Percentiles rank a stretch among this genome's conserved stretches.
Conservation (phyloP, 2,113 vertebrate genomes). For the Phyllostomus hastatus region DNA sequence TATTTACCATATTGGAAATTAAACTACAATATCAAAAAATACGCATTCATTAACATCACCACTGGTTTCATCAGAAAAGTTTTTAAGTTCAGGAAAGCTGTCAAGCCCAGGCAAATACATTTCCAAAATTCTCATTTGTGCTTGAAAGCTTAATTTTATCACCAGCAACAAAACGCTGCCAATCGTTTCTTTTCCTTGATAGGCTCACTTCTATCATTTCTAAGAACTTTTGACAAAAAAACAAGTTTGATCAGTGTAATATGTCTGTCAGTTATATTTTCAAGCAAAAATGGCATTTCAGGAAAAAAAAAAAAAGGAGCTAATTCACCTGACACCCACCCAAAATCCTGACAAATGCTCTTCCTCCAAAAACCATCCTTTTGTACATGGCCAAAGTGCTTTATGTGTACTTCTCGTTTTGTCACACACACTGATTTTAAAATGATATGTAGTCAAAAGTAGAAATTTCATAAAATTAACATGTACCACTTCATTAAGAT, state of each 20-base stretch:
- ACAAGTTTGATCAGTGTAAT: not conserved
- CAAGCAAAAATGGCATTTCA: not conserved
- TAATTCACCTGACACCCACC: not conserved
- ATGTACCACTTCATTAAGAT: not conserved
- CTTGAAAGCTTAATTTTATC: constrained; percentile 24
- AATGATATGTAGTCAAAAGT: not conserved
- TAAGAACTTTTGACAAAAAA: constrained; percentile 2
- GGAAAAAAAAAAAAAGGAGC: not conserved
- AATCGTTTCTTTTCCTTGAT: not conserved
- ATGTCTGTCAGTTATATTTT: not conserved
- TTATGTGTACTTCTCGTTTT: not conserved
- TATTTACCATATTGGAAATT: not conserved
- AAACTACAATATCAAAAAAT: constrained; percentile 1
- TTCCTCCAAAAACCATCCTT: not conserved
- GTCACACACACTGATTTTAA: not conserved
- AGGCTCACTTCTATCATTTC: not conserved
- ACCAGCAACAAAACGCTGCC: not conserved
- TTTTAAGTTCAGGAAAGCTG: not conserved
- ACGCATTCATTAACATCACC: not conserved
- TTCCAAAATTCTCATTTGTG: constrained; percentile 10
- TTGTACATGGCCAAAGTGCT: not conserved
- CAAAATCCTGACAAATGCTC: not conserved
- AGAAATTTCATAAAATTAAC: not conserved
- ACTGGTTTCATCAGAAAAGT: constrained; percentile 1
- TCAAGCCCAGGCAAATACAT: not conserved